These are phyloP conservation scores for Sus scrofa DNA, from an alignment of 2,113 vertebrate species.

Conservation along the genomic window DNA sequence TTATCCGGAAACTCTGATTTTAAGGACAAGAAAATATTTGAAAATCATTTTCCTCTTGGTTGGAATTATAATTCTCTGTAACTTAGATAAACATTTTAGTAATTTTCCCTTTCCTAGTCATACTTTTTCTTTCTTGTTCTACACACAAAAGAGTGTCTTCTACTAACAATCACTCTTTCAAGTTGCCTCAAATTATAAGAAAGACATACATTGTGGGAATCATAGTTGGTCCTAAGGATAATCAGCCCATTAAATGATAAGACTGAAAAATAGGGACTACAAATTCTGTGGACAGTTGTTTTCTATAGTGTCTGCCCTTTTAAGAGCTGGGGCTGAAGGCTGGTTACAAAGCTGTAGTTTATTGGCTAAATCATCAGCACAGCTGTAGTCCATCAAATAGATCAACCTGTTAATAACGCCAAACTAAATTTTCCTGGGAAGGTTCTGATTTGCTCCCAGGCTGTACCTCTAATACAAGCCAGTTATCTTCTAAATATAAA, in stretches of 20 bases:
- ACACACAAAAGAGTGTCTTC: not conserved
- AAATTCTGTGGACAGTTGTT: not conserved
- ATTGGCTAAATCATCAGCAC: not conserved
- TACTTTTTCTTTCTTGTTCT: not conserved
- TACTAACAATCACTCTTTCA: not conserved
- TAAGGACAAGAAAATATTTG: not conserved
- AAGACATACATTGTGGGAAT: not conserved
- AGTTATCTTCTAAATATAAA: not conserved
- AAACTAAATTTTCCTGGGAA: conserved; percentile 5
- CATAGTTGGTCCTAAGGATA: not conserved
- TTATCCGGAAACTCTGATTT: not conserved
- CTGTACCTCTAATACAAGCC: not conserved
- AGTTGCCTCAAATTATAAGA: not conserved
- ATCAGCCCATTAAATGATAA: not conserved
- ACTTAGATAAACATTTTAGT: not conserved
- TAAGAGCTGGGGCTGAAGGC: not conserved
- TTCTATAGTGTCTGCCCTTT: not conserved
- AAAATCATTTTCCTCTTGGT: not conserved
- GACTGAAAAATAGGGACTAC: not conserved
- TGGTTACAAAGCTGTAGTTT: not conserved
- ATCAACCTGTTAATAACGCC: not conserved
- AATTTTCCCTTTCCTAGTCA: not conserved
- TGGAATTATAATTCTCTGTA: not conserved
- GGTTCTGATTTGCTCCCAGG: not conserved
- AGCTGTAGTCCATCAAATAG: not conserved